Evolutionary conservation across 2,888 invertebrate genomes (phyloP), one percentile per base, ranked within the genome.

Genomic region (Tineola bisselliella): DNA sequence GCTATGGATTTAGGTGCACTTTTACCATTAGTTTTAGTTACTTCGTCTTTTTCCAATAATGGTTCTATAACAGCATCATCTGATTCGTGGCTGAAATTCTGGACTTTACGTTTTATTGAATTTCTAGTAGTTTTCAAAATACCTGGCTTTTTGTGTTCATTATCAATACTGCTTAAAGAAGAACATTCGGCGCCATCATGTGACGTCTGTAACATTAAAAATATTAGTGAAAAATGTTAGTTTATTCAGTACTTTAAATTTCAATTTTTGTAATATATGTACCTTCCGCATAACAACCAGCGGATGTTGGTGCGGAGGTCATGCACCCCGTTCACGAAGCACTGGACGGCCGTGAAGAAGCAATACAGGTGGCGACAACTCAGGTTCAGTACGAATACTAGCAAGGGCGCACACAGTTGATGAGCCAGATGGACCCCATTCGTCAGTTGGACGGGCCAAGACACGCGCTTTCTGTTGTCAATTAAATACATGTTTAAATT

Each of bases 381-480:
- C 88, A 1, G 88, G 77, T 66, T 74, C 82, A 12, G 63, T 84
- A 79, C 52, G 90, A 65, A 61, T 91, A 71, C 54, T 19, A 0
- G 88, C 88, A 15, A 89, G 88, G 60, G 90, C 90, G 88, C 91
- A 90, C 62, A 89, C 88, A 19, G 90, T 65, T 84, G 86, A 60
- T 15, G 52, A 61, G 73, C 13, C 81, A 88, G 75, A 61, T 6
- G 89, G 90, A 44, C 93, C 92, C 94, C 94, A 94, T 65, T 92
- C 91, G 1, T 89, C 88, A 0, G 92, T 91, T 0, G 93, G 93
- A 17, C 91, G 90, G 1, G 92, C 70, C 44, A 93, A 78, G 59
- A 88, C 84, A 30, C 88, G 88, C 1, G 91, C 86, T 76, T 90
- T 91, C 90, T 90, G 76, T n/a, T 12, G n/a, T 2, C 6, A 25